Percentiles rank a stretch among this genome's conserved stretches.
Conservation (phyloP, 2,113 vertebrate genomes). For the Ibidorhyncha struthersii region DNA sequence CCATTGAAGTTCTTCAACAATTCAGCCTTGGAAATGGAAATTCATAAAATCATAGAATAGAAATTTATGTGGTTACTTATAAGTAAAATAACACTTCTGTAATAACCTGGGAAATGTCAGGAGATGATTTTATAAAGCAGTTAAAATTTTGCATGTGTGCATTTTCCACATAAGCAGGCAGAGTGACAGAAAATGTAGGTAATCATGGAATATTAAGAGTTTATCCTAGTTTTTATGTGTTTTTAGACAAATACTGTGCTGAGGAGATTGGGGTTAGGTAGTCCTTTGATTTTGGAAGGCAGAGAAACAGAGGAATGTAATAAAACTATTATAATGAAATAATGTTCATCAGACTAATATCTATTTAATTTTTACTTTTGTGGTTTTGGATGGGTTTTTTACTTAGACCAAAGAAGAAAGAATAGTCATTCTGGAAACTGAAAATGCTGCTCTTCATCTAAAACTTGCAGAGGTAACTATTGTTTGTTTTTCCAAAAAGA, state of each 20-base stretch:
- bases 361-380: neutral
- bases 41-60: accelerated
- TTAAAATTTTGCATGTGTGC: accelerated
- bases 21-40: neutral
- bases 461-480: slow-evolving; percentile 79
- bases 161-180: neutral
- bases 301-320: neutral
- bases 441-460: slow-evolving; percentile 85
- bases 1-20: accelerated
- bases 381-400: neutral
- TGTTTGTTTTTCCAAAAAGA: neutral
- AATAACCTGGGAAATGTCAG: accelerated
- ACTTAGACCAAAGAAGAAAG: slow-evolving; percentile 84
- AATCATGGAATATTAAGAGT: no score
- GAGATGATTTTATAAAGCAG: no score
- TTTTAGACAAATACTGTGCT: neutral
- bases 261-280: neutral
- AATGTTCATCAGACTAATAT: accelerated
- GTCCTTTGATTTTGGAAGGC: neutral
- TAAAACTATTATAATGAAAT: neutral
- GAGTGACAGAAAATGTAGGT: accelerated
- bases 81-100: neutral
- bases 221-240: neutral
- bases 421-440: slow-evolving; percentile 83
- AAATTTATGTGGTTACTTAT: accelerated